Evolutionary conservation across 2,888 invertebrate species (phyloP), one percentile per base, ranked within the genome.

Genomic region (Synergus itoensis): DNA sequence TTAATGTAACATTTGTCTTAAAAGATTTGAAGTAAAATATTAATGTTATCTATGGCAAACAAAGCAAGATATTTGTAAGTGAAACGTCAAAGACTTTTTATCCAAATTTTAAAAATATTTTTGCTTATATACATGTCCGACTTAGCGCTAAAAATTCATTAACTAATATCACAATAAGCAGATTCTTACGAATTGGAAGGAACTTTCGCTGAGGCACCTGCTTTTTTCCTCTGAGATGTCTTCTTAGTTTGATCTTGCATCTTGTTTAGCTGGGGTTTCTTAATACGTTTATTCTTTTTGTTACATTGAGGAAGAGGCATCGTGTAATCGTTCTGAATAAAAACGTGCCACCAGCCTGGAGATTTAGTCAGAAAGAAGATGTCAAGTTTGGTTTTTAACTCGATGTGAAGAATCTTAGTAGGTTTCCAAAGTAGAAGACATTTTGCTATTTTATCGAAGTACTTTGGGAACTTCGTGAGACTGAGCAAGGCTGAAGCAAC

Each of bases 401-500:
- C 75, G 8, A 81, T 75, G 0, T 84, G 84, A 36, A 91, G 81
- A 0, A 84, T 28, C 43, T 82, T 36, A 2, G 57, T 81, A 12
- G 89, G 89, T 12, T 80, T 85, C 91, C 92, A 92, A 2, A 83
- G 86, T 21, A 91, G 63, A 40, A 91, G 65, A 45, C 83, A 79
- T 5, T 77, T 75, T 0, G 84, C 80, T 16, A 90, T 81, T 45
- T 82, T 78, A 1, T 79, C n/a, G 21, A 87, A 88, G 7, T 87
- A 75, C n/a, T 85, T 86, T n/a, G 82, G 83, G 45, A 86, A 84
- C 41, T 87, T 82, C 12, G 75, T 76, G 16, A 92, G 81, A 79
- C 88, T 88, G 41, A 91, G 63, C 48, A 92, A 83, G 3, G 91
- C 91, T 3, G 88, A 86, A 28, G 87, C 83, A 18, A 89, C 77